These are phyloP conservation scores for Luffia ferchaultella DNA, from an alignment of 2,888 invertebrate species.

Conservation along the genomic window DNA sequence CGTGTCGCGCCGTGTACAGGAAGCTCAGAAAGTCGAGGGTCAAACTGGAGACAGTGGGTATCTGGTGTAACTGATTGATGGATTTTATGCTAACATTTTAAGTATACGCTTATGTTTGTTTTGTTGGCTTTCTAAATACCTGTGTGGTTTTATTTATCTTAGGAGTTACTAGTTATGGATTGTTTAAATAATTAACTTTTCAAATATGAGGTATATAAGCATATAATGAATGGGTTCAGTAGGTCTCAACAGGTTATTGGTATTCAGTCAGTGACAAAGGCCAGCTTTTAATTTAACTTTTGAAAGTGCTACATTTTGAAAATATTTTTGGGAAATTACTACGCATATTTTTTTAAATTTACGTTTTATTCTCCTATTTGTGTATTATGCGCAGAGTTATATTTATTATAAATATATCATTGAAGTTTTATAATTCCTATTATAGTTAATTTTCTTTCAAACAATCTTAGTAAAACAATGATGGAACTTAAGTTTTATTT, in stretches of 20 bases:
- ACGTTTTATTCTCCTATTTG: neutral
- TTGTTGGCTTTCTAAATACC: constrained; percentile 59
- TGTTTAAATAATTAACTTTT: neutral
- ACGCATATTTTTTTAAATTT: neutral
- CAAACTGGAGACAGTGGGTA: neutral
- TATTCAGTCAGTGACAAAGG: neutral
- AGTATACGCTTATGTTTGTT: constrained; percentile 58
- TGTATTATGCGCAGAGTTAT: neutral
- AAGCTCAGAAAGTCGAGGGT: too few relatives aligned
- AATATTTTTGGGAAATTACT: neutral
- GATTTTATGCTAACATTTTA: constrained; percentile 50
- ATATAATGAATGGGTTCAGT: neutral
- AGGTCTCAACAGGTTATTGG: neutral
- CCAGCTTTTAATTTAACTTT: neutral
- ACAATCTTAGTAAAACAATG: neutral
- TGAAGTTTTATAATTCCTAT: neutral
- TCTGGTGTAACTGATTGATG: neutral
- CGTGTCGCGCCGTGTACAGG: neutral
- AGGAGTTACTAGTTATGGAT: neutral
- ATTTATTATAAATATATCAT: neutral
- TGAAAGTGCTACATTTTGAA: neutral
- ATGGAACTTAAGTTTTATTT: neutral
- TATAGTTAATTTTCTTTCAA: neutral
- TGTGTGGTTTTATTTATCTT: constrained; percentile 49
- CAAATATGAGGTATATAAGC: neutral